phyloP scores from a whole-genome alignment of 1,140 invertebrate species.

The Drosophila arizonae region DNA sequence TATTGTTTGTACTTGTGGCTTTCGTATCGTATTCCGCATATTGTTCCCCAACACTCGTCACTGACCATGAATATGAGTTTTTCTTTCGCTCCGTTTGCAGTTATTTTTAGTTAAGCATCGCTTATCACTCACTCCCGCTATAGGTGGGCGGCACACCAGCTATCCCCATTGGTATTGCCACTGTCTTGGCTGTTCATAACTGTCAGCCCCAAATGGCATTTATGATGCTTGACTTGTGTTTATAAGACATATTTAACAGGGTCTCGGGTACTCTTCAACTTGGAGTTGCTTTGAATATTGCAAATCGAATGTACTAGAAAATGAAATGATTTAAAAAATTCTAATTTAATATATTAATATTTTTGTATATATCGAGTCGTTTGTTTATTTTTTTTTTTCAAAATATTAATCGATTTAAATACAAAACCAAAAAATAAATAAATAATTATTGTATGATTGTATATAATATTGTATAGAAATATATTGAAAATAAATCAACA shows the following conservation, averaged over 20 bases:
- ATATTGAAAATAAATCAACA: too few species aligned
- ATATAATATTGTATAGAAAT: too few species aligned
- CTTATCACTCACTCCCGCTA: conserved; percentile 41
- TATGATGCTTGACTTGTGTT: conserved; percentile 70
- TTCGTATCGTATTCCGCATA: conserved; percentile 41
- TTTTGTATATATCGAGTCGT: too few species aligned
- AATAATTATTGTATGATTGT: too few species aligned
- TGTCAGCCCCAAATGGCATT: conserved; percentile 58
- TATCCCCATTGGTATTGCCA: background rate
- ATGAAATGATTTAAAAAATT: too few species aligned
- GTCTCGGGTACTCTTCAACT: conserved; percentile 22
- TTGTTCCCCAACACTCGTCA: background rate
- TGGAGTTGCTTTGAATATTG: background rate
- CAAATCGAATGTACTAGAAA: background rate
- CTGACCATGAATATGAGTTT: conserved; percentile 45
- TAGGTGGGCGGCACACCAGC: background rate
- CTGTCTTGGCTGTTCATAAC: conserved; percentile 13
- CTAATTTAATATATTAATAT: too few species aligned
- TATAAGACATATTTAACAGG: conserved; percentile 57
- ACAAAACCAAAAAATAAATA: too few species aligned
- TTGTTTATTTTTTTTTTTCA: too few species aligned
- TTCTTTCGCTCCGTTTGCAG: conserved; percentile 7
- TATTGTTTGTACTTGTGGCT: conserved; percentile 35
- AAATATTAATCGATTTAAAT: too few species aligned
- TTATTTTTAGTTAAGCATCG: conserved; percentile 57